Evolutionary conservation across 2,888 invertebrate species (phyloP).

Genomic region (Baronia brevicornis): DNA sequence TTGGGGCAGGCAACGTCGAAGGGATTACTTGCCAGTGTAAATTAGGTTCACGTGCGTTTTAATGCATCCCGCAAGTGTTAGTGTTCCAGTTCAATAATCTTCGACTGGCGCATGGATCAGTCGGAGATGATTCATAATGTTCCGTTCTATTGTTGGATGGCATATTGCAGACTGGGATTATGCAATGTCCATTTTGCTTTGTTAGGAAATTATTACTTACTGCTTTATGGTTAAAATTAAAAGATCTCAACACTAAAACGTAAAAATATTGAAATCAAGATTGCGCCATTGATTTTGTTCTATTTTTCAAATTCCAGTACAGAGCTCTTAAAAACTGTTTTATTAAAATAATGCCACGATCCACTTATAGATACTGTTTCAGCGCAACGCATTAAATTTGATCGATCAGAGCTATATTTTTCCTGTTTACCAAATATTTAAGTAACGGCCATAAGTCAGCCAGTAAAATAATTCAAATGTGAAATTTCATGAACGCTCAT

Average conservation of each 20-base stretch:
- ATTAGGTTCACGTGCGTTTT: conserved; percentile 73
- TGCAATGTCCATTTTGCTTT: conserved; percentile 54
- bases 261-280: conserved; percentile 2
- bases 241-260: neutral
- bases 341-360: conserved; percentile 42
- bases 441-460: conserved; percentile 75
- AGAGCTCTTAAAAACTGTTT: conserved; percentile 16
- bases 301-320: conserved; percentile 14
- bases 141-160: conserved; percentile 67
- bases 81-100: conserved; percentile 74
- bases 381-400: conserved; percentile 65
- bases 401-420: conserved; percentile 74
- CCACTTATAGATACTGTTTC: conserved; percentile 67
- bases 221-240: neutral
- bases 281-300: conserved; percentile 10
- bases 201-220: conserved; percentile 24
- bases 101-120: conserved; percentile 63
- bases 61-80: conserved; percentile 68
- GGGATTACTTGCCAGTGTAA: conserved; percentile 62
- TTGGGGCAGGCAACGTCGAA: conserved; percentile 48
- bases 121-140: conserved; percentile 67
- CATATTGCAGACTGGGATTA: conserved; percentile 57
- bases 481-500: conserved; percentile 76
- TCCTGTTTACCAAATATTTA: conserved; percentile 76
- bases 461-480: conserved; percentile 77